phyloP scores from a whole-genome alignment of 2,888 invertebrate genomes.

The Eulithis testata region DNA sequence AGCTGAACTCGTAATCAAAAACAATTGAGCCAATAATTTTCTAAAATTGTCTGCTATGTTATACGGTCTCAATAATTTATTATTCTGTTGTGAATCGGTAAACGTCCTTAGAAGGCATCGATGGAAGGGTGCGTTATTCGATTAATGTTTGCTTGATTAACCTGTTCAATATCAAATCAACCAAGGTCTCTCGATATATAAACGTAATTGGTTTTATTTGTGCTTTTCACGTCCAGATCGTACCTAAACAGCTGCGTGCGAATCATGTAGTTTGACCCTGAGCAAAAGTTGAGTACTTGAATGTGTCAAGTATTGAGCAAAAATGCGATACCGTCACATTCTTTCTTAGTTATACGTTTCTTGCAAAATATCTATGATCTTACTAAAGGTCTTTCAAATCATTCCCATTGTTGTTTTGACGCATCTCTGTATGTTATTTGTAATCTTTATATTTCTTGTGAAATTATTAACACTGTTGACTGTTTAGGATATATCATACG shows the following conservation, averaged over 20 bases:
- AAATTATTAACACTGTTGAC: constrained; percentile 21
- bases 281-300: neutral
- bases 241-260: neutral
- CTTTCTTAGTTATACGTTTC: constrained; percentile 5
- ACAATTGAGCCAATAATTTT: neutral
- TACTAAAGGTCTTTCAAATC: constrained; percentile 30
- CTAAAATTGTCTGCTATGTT: neutral
- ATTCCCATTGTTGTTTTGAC: constrained; percentile 15
- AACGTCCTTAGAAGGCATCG: constrained; percentile 3
- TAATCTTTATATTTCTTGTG: constrained; percentile 20
- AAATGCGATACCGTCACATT: constrained; percentile 7
- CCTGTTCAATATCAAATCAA: neutral
- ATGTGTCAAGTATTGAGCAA: constrained; percentile 2
- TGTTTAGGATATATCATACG: constrained; percentile 24
- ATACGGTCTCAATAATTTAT: constrained; percentile 2
- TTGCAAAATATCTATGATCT: constrained; percentile 12
- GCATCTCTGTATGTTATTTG: constrained; percentile 18
- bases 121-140: constrained; percentile 6
- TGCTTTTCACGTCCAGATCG: neutral
- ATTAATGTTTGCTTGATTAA: constrained; percentile 9
- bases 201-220: neutral
- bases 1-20: neutral
- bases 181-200: neutral
- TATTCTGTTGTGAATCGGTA: constrained; percentile 10
- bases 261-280: neutral